phyloP scores from a whole-genome alignment of 2,888 invertebrate genomes.

The Cephus pygmeus region DNA sequence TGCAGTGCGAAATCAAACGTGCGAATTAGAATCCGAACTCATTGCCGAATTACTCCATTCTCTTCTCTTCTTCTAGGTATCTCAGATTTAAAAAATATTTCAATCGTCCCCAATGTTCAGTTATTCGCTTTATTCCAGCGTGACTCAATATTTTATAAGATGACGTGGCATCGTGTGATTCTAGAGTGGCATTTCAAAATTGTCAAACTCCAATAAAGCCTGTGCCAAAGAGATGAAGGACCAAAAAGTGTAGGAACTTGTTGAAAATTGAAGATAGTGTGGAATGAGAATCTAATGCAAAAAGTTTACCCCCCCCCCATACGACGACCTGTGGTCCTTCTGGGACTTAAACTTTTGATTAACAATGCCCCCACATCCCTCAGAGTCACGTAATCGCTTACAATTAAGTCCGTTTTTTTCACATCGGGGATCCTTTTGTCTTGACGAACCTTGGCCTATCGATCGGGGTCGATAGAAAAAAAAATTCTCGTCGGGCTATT shows the following conservation, averaged over 20 bases:
- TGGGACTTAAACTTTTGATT: constrained; percentile 4
- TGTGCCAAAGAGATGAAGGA: not conserved
- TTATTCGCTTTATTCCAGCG: not conserved
- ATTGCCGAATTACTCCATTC: not conserved
- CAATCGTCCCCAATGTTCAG: not conserved
- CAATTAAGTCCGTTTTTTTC: not conserved
- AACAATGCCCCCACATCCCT: not conserved
- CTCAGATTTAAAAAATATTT: not conserved
- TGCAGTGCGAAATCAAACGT: not conserved
- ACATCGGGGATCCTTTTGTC: not conserved
- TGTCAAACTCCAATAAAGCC: not conserved
- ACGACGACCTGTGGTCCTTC: not conserved
- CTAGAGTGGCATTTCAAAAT: not conserved
- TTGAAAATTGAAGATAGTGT: not conserved
- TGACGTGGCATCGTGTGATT: not conserved
- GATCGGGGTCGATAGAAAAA: not conserved
- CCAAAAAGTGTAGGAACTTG: not conserved
- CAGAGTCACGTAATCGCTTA: not conserved
- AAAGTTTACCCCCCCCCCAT: not conserved
- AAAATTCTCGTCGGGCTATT: not conserved
- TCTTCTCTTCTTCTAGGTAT: not conserved
- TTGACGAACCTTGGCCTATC: not conserved
- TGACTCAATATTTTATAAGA: not conserved
- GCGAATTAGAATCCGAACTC: not conserved
- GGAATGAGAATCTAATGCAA: not conserved